phyloP scores from a whole-genome alignment of 2,113 vertebrate genomes.

The Thomomys bottae region DNA sequence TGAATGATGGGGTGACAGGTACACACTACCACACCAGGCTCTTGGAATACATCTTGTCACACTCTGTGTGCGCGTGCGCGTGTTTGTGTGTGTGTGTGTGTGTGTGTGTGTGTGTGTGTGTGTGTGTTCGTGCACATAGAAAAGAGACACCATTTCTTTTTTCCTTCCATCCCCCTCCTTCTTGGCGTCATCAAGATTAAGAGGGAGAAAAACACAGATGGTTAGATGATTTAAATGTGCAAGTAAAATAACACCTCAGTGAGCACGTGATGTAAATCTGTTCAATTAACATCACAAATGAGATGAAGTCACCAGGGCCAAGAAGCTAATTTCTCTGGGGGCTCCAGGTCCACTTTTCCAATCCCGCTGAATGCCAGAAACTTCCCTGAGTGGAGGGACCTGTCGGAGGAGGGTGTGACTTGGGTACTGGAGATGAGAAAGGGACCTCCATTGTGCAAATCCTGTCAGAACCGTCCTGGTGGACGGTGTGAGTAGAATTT shows the following conservation, averaged over 20 bases:
- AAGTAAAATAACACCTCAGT: constrained; percentile 60
- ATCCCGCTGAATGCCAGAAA: not conserved
- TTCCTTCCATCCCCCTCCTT: not conserved
- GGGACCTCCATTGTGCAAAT: too few species aligned
- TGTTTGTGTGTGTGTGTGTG: not conserved
- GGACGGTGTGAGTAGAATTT: too few species aligned
- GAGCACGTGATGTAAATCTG: constrained; percentile 71
- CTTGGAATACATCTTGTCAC: too few species aligned
- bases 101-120: not conserved
- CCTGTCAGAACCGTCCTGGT: too few species aligned
- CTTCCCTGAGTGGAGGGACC: not conserved
- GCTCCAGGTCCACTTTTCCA: not conserved
- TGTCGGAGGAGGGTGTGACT: not conserved
- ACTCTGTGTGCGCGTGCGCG: too few species aligned
- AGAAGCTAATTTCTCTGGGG: constrained; percentile 45
- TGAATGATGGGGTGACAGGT: too few species aligned
- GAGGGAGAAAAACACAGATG: constrained; percentile 44
- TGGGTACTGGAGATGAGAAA: not conserved
- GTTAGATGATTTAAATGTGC: constrained; percentile 70
- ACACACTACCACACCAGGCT: too few species aligned
- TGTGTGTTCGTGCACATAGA: not conserved
- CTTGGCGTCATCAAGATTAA: constrained; percentile 51
- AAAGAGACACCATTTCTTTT: not conserved
- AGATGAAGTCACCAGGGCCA: constrained; percentile 49
- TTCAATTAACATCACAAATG: constrained; percentile 72